phyloP scores from a whole-genome alignment of 2,797 vertebrate species.

The Masticophis lateralis region DNA sequence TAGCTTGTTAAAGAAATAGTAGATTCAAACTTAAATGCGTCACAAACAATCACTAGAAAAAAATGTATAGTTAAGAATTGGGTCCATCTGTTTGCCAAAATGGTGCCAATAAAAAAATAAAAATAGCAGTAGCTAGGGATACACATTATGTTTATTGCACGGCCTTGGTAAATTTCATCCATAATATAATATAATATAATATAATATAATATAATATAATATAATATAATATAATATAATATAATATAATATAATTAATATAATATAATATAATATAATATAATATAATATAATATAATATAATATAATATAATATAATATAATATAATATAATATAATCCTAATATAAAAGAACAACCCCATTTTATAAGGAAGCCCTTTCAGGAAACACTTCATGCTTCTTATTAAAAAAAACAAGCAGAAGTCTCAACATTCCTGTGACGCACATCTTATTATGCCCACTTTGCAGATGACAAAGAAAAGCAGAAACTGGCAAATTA shows the following conservation, averaged over 20 bases:
- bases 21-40: slow-evolving; percentile 58
- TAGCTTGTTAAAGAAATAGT: slow-evolving; percentile 15
- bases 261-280: too few relatives aligned
- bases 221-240: too few relatives aligned
- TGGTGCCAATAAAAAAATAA: background rate
- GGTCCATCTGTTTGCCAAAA: slow-evolving; percentile 43
- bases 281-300: too few relatives aligned
- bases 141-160: rapidly evolving
- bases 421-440: slow-evolving; percentile 51
- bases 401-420: background rate
- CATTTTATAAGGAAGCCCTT: background rate
- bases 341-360: background rate
- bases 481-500: slow-evolving; percentile 32
- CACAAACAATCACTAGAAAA: slow-evolving; percentile 58
- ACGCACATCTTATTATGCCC: slow-evolving; percentile 29
- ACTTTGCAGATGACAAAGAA: slow-evolving; percentile 10
- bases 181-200: too few relatives aligned
- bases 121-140: slow-evolving; percentile 28
- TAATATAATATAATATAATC: too few relatives aligned
- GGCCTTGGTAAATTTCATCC: slow-evolving; percentile 24
- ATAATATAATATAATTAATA: too few relatives aligned
- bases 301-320: too few relatives aligned
- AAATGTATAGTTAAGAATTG: slow-evolving; percentile 49
- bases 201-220: too few relatives aligned
- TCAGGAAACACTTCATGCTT: background rate